These are phyloP conservation scores for Emys orbicularis DNA, from an alignment of 2,797 vertebrate genomes.

Conservation along the genomic window DNA sequence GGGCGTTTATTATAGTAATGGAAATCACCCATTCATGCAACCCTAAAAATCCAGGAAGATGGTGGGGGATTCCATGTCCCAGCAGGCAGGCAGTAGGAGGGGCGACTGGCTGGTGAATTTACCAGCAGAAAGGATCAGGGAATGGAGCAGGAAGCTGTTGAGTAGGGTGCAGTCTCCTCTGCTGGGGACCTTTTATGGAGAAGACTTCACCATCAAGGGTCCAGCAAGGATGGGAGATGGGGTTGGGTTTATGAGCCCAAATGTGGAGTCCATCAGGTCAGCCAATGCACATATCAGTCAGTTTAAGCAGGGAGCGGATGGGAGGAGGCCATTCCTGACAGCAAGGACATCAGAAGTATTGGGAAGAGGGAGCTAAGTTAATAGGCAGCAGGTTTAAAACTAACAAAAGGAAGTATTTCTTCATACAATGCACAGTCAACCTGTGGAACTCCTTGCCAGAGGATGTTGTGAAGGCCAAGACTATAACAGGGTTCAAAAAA, in stretches of 20 bases:
- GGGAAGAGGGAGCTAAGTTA: neutral
- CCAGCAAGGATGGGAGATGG: neutral
- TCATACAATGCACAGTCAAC: no score
- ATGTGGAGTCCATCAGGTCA: neutral
- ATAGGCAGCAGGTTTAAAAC: no score
- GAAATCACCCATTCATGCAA: neutral
- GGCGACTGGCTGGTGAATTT: neutral
- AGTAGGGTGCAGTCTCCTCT: neutral
- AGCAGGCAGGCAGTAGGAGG: neutral
- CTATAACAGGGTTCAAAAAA: no score
- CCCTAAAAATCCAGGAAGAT: neutral
- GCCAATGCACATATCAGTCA: neutral
- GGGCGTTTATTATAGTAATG: neutral
- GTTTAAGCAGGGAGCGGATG: neutral
- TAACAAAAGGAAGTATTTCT: no score
- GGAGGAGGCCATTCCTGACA: accelerated
- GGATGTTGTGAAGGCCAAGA: no score
- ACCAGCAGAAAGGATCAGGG: neutral
- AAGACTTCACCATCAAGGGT: neutral
- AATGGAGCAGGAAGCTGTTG: neutral
- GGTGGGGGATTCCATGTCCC: neutral
- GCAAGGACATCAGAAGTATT: neutral
- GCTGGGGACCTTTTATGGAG: neutral
- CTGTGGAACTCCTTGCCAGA: no score
- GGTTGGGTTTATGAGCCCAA: neutral